Evolutionary conservation across 2,797 vertebrate genomes (phyloP), one percentile per base, ranked within the genome.

Genomic region (Pseudochromis fuscus): DNA sequence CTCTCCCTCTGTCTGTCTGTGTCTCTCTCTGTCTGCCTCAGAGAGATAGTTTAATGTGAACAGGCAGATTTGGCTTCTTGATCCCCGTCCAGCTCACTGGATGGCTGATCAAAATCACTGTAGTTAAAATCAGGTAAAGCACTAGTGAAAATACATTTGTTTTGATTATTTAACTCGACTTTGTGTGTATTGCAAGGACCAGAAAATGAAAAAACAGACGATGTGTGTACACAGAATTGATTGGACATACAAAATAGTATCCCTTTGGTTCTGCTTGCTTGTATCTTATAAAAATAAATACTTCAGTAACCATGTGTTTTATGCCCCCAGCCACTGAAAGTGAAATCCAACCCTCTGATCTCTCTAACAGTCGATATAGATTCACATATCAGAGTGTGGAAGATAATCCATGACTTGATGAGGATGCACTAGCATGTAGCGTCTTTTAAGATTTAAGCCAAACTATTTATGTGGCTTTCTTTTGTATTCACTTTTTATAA

Each of bases 11-110:
- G 23, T 37, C 45, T 51, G 53, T 58, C 59, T 37, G 40, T 51
- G 53, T 58, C 59, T 44, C 67, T 37, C 50, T 62, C 49, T 24
- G 56, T 67, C 80, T 76, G 64, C 78, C 73, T 66, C 57, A 45
- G 65, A 77, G 67, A 75, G 65, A 67, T 53, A 61, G 55, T 84
- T 67, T 77, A 75, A 84, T 79, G 55, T 72, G 75, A 86, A 63
- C 4, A 6, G 48, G 38, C 53, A 69, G 68, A 75, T 80, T 42
- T 79, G 48, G 53, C 21, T 70, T 30, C 44, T 44, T 68, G 75
- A 66, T 77, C 51, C 58, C 5, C 6, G 62, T 66, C 48, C 65
- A 73, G 68, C 44, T 63, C 51, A 57, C 15, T 21, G 53, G 18
- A 59, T 27, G 65, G 18, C 24, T 31, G 16, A 38, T 56, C 66